Evolutionary conservation across 2,113 vertebrate genomes (phyloP), one percentile per base, ranked within the genome.

Genomic region (Psilopogon haemacephalus): DNA sequence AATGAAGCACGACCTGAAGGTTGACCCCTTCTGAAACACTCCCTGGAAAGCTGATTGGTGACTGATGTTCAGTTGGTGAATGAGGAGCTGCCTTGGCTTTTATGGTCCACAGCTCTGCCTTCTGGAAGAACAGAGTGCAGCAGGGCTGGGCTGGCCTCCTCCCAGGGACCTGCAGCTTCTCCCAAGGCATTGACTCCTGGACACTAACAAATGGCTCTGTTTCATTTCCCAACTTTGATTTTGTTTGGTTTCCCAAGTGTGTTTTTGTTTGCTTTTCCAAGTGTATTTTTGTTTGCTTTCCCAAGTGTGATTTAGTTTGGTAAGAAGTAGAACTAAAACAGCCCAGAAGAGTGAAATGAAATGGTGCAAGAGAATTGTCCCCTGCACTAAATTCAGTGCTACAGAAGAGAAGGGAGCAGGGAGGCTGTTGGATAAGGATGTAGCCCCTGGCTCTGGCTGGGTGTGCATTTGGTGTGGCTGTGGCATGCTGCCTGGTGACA

Each of bases 401-500:
- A 44, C 44, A 27, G 38, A 81, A 60, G 30, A 71, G 56, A 80
- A 81, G 38, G 30, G 16, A 52, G 40, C 11, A 27, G 19, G 40
- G 26, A 76, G 27, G 50, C 28, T 1, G 2, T 35, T 93, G 69
- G 76, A 77, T 80, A 77, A 84, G 77, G 62, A 81, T 81, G 64
- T 42, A 24, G 1, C 78, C 42, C 56, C 54, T 84, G 86, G 37
- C 72, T 71, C 33, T 63, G 23, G 26, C 24, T 86, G 68, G 64
- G 46, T 74, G 33, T 68, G 35, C 70, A 88, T 86, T 55, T 12
- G 24, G 67, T 76, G 84, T 37, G 78, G 56, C 75, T 85, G 72
- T 86, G 56, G 58, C 58, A 60, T 84, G 56, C 70, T 81, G 72
- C 72, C 69, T 88, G 82, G 88, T 95, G 85, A 59, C 59, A 89